phyloP scores from a whole-genome alignment of 2,113 vertebrate species.

The Haemorhous mexicanus region DNA sequence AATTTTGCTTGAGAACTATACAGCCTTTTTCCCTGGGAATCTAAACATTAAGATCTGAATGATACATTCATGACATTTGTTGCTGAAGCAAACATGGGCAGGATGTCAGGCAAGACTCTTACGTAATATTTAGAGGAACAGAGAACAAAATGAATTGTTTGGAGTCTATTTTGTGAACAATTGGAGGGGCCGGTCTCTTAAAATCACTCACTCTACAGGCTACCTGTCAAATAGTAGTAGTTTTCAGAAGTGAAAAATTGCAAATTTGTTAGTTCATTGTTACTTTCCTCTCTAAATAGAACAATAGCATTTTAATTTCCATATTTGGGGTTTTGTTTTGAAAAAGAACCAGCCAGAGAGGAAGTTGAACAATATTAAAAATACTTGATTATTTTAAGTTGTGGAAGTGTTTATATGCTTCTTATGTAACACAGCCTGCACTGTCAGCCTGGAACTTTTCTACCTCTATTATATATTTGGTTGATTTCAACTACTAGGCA shows the following conservation, averaged over 20 bases:
- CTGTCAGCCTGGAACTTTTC: not conserved
- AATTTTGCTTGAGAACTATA: not conserved
- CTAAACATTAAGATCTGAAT: not conserved
- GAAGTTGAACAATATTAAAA: not conserved
- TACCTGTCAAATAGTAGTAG: not conserved
- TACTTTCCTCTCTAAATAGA: not conserved
- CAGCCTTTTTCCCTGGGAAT: not conserved
- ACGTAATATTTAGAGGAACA: not conserved
- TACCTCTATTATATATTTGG: not conserved
- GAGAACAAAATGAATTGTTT: not conserved
- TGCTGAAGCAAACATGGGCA: not conserved
- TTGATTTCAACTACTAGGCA: not conserved
- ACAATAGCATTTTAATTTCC: not conserved
- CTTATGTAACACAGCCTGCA: not conserved
- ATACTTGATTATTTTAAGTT: slow-evolving; percentile 3
- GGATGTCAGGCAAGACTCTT: not conserved
- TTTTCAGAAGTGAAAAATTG: not conserved
- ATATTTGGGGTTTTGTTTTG: not conserved
- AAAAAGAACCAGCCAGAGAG: not conserved
- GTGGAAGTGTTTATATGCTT: not conserved
- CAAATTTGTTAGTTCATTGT: not conserved
- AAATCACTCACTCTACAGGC: not conserved
- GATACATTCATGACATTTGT: not conserved
- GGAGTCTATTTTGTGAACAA: not conserved
- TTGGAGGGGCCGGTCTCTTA: not conserved